Percentiles rank a stretch among this genome's conserved stretches.
Conservation (phyloP, 2,113 vertebrate genomes). For the Leptobrachium leishanense region DNA sequence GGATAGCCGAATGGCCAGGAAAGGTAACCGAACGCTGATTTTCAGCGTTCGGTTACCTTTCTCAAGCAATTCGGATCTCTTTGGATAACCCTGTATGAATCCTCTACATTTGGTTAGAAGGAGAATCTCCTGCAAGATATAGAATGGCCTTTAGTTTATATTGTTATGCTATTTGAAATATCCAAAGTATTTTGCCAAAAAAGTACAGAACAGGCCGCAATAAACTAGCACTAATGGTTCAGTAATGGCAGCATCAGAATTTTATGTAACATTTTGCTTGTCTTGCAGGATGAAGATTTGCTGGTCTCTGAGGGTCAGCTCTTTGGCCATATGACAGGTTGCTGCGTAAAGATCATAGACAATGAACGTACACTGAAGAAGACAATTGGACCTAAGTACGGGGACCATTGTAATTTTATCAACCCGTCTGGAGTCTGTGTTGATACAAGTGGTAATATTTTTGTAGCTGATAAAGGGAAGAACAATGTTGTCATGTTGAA, state of each 20-base stretch:
- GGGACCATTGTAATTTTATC: background rate
- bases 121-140: too few relatives aligned
- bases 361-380: slow-evolving; percentile 34
- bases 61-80: too few relatives aligned
- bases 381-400: slow-evolving; percentile 37
- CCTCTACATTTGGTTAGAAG: too few relatives aligned
- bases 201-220: too few relatives aligned
- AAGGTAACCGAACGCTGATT: too few relatives aligned
- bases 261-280: background rate
- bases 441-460: slow-evolving; percentile 37
- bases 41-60: too few relatives aligned
- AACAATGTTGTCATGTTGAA: slow-evolving; percentile 50
- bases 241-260: background rate
- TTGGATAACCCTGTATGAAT: too few relatives aligned
- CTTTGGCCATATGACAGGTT: slow-evolving; percentile 30
- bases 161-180: too few relatives aligned
- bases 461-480: background rate
- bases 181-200: too few relatives aligned
- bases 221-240: too few relatives aligned
- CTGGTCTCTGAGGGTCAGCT: slow-evolving; percentile 47
- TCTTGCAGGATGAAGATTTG: slow-evolving; percentile 46
- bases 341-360: slow-evolving; percentile 38
- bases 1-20: too few relatives aligned
- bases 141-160: too few relatives aligned
- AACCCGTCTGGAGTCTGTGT: slow-evolving; percentile 39